Evolutionary conservation across 2,113 vertebrate species (phyloP).

Genomic region (Notarius lentiginosus): DNA sequence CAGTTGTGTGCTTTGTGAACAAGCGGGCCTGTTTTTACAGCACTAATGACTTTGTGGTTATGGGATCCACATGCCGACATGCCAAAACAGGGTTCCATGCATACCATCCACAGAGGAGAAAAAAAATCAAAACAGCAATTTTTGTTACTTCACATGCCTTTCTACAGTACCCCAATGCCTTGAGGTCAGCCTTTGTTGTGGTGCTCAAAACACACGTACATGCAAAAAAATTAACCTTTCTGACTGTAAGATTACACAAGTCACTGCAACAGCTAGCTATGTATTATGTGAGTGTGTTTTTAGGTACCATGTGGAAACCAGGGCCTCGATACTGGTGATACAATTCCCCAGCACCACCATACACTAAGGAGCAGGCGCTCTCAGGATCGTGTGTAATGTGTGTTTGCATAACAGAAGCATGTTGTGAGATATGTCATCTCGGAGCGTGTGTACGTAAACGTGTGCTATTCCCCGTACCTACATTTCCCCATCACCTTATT

Average conservation of each 20-base stretch:
- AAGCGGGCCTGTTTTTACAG: neutral
- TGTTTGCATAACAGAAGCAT: conserved; percentile 10
- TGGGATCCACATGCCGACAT: conserved; percentile 21
- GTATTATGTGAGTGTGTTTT: conserved; percentile 11
- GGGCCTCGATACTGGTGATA: conserved; percentile 33
- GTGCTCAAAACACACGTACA: conserved; percentile 35
- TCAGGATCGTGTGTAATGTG: conserved; percentile 48
- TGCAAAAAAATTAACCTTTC: neutral
- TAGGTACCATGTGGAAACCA: conserved; percentile 1
- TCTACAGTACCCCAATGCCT: conserved; percentile 18
- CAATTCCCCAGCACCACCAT: conserved; percentile 16
- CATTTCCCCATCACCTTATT: conserved; percentile 33
- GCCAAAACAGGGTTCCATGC: conserved; percentile 19
- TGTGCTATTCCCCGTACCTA: neutral
- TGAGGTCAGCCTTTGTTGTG: conserved; percentile 30
- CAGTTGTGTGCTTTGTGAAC: conserved; percentile 27
- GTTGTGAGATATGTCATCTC: neutral
- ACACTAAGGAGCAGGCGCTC: conserved; percentile 18
- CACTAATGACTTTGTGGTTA: conserved; percentile 15
- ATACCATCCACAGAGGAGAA: neutral
- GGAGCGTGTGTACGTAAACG: neutral
- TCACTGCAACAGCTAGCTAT: conserved; percentile 4
- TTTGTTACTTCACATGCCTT: conserved; percentile 28
- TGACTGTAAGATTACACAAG: neutral
- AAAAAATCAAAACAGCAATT: neutral